Conservation (phyloP, 2,797 vertebrate genomes). For the Sebastes diploproa region DNA sequence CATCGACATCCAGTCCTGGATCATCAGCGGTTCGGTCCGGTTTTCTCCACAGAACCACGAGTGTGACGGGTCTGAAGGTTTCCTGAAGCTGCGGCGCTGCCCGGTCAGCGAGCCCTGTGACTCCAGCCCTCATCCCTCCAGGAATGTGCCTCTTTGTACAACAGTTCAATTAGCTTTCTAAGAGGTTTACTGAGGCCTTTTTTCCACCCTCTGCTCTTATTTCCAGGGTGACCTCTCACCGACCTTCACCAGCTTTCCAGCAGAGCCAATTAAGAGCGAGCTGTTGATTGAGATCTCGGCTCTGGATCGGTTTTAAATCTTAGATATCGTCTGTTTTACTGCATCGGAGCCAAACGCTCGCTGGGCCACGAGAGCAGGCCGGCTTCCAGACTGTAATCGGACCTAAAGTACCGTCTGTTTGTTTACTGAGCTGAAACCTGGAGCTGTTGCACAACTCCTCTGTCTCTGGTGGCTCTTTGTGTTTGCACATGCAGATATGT, state of each 20-base stretch:
- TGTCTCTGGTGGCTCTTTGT: no score
- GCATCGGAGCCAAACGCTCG: neutral
- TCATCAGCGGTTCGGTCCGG: no score
- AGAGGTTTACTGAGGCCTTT: constrained; percentile 67
- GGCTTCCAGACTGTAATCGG: neutral
- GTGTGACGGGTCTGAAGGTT: no score
- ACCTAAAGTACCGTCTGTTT: neutral
- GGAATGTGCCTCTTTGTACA: constrained; percentile 61
- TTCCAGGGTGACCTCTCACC: constrained; percentile 17
- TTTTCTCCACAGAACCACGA: no score
- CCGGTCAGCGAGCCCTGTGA: constrained; percentile 45
- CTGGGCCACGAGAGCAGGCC: neutral
- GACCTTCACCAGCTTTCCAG: constrained; percentile 30
- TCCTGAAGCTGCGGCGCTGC: no score
- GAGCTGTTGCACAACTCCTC: no score
- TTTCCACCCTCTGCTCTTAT: constrained; percentile 38
- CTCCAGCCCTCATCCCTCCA: constrained; percentile 58
- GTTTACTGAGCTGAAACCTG: neutral
- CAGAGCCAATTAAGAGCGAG: constrained; percentile 27
- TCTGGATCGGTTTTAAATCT: constrained; percentile 13
- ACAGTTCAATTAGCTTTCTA: constrained; percentile 59
- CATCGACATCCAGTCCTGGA: no score
- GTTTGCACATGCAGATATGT: neutral
- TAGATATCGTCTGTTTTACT: neutral
- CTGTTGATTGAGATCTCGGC: constrained; percentile 11